A percentile compares a stretch with the other conserved stretches of the same genome.
phyloP scores from a whole-genome alignment of 2,113 vertebrate genomes.

The Plecturocebus donacophilus region DNA sequence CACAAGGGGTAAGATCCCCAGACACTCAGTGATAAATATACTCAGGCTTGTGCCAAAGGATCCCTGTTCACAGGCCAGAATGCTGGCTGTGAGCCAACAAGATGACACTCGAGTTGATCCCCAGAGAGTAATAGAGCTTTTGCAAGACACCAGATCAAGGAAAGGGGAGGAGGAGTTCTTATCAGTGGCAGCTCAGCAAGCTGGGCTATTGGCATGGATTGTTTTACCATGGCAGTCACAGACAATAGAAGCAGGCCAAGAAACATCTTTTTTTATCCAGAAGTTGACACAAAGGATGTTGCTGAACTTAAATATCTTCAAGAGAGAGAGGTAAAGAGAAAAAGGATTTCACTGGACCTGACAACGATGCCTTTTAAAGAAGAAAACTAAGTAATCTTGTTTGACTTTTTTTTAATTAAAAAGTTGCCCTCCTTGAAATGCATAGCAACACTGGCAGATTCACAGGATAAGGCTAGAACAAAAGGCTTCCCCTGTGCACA shows the following conservation, averaged over 20 bases:
- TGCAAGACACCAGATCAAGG: not conserved
- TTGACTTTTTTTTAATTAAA: constrained; percentile 81
- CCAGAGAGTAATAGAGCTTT: constrained; percentile 21
- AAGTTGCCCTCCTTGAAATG: constrained; percentile 62
- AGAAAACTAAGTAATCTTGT: constrained; percentile 75
- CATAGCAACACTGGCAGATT: constrained; percentile 66
- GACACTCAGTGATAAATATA: not conserved
- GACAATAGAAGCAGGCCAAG: constrained; percentile 48
- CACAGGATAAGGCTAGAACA: constrained; percentile 55
- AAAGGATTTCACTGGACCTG: constrained; percentile 33
- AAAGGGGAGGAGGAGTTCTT: not conserved
- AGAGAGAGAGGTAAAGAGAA: constrained; percentile 32
- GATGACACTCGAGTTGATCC: not conserved
- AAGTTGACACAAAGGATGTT: constrained; percentile 25
- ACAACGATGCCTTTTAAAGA: constrained; percentile 63
- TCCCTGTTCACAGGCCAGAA: not conserved
- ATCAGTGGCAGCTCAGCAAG: constrained; percentile 25
- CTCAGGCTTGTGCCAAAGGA: not conserved
- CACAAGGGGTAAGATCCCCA: not conserved
- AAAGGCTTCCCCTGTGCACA: constrained; percentile 31
- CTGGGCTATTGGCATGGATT: constrained; percentile 36
- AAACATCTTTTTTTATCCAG: constrained; percentile 66
- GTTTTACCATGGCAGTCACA: constrained; percentile 40
- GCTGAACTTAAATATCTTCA: constrained; percentile 39
- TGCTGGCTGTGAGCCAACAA: not conserved